Base-by-base conservation (phyloP, 1,140 invertebrate species). In the Penaeus indicus region DNA sequence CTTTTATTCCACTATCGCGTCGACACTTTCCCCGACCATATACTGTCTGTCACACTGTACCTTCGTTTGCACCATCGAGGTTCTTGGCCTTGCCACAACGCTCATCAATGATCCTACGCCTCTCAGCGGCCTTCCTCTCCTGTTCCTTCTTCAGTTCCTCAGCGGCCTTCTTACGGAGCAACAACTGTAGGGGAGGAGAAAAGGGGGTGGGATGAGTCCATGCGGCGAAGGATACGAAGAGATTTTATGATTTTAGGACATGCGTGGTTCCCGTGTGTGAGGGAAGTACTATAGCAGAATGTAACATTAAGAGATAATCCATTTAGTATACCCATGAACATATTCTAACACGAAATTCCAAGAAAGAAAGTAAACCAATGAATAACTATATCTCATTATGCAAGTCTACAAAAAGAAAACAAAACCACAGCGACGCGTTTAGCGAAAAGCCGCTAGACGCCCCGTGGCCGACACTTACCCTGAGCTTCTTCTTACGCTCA, bases 131-230 rank as follows among this genome's bases (percentile, higher is more conserved):
- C 95, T 99, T 99, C 93, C 97, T 96, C 94, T 99, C 98, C 93
- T 99, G 98, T 95, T 99, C 98, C 93, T 99, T 99, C 95, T 99
- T 99, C 94, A 99, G 95, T 94, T 99, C 98, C 94, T 99, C 99
- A 92, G 99, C 98, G 92, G 99, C 99, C 95, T 99, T 99, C 94
- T 99, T 98, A 96, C 99, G 98, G 94, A 99, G 95, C 94, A 99
- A 94, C 95, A 99, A 93, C 94, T 95, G 92, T 22, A 63, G 32
- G 38, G 60, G 69, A 61, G n/a, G 27, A 64, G 54, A 8, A 42
- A 38, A 16, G 61, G 47, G 19, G 47, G 27, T 16, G n/a, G 21
- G 38, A 79, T 82, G 3, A 85, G 18, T 21, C 21, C 11, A 32
- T 61, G 42, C 42, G 69, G 27, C 62, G 22, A 61, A 27, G 19